Evolutionary conservation across 2,797 vertebrate species (phyloP).

Genomic region (Oreochromis mossambicus): DNA sequence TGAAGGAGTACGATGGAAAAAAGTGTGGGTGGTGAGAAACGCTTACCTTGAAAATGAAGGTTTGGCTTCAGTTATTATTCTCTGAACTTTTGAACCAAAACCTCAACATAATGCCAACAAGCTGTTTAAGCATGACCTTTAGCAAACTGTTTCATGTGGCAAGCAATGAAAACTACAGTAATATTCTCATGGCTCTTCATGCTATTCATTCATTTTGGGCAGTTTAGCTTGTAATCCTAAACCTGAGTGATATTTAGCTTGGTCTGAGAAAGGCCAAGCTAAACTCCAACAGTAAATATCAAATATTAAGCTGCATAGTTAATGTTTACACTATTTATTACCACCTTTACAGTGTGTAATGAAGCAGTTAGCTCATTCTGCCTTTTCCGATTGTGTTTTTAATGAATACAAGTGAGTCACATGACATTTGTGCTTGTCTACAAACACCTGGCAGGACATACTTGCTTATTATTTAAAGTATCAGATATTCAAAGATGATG

Average conservation of each 20-base stretch:
- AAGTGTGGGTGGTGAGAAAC: neutral
- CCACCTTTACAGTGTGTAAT: neutral
- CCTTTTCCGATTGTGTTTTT: neutral
- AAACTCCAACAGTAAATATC: neutral
- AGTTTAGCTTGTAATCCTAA: neutral
- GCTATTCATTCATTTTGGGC: neutral
- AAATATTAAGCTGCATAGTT: neutral
- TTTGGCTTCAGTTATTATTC: neutral
- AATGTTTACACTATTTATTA: neutral
- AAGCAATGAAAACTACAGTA: neutral
- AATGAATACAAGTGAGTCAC: neutral
- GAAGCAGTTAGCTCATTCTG: neutral
- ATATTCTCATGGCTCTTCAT: neutral
- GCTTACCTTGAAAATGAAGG: neutral
- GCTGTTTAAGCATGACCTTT: neutral
- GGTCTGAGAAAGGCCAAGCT: neutral
- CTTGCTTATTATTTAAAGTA: neutral
- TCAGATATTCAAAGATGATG: neutral
- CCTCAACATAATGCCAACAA: neutral
- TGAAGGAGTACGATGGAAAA: neutral
- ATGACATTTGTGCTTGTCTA: neutral
- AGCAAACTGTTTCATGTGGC: neutral
- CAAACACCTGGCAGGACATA: neutral
- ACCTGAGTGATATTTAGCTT: neutral
- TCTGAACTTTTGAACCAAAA: neutral